Base-by-base conservation (phyloP, 2,113 vertebrate species). In the Isurus oxyrinchus region DNA sequence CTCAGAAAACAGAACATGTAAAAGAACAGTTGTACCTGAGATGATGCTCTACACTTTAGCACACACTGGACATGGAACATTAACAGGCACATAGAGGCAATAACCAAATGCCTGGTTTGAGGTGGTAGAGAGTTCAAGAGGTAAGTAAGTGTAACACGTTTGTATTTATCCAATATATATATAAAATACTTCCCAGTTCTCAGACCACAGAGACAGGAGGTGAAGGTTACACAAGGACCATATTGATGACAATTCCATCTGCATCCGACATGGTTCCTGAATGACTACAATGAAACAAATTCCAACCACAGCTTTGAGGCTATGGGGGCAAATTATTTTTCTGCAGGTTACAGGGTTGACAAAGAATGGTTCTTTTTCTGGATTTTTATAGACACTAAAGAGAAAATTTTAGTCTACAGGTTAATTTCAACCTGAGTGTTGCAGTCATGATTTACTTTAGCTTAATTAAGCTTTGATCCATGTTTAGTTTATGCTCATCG, bases 11-110 rank as follows among this genome's bases (percentile, higher is more conserved):
- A 44, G 14, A 40, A 86, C 96, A 97, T 93, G 96, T 96, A 97
- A 97, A 97, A 96, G 96, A 72, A 81, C 76, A 97, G 96, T 98
- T 97, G 97, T 97, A 98, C 98, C 98, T 98, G 98, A 98, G 98
- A 98, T 98, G 97, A 97, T 96, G 97, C 97, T 97, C 97, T 97
- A 97, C 97, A 96, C 44, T 35, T 96, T 96, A 53, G 76, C 96
- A 97, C 87, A 27, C 96, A 87, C 19, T 84, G 16, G 49, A 86
- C 81, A 49, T 35, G 81, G n/a, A 49, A 10, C 81, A 6, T 23
- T 6, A 21, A 25, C 63, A 66, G 63, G 3, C 0, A 76, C 27
- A 35, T 25, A 8, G 2, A 76, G 72, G 44, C 44, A 25, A 55
- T 49, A 87, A 49, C 49, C 84, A 53, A 49, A 87, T 27, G 84